Base-by-base conservation (phyloP, 2,888 invertebrate species). In the Catocala sponsa region DNA sequence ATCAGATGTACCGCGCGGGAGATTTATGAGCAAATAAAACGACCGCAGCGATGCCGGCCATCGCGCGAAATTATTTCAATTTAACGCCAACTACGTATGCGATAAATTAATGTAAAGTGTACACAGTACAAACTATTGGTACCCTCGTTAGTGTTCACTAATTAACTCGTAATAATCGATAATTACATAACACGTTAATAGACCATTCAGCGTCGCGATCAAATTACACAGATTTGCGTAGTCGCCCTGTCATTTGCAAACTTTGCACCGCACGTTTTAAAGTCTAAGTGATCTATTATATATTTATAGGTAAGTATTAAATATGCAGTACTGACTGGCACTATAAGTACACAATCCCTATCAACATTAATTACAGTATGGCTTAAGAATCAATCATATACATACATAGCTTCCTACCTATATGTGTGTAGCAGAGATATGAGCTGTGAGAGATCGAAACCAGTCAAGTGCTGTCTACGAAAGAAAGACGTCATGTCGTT, bases 11-110 rank as follows among this genome's bases (percentile, higher is more conserved):
- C 88, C 86, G 68, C 81, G 74, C 72, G 65, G 66, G 85, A 89
- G 88, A 90, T 90, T 90, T 89, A 90, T 89, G 86, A 74, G 80
- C 88, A 85, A 89, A 91, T 89, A 90, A 91, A 91, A 85, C 82
- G 83, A 86, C 89, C 89, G 73, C 88, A 87, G 73, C 75, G 75
- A 78, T 82, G 79, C 81, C 82, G 79, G 74, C 84, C 83, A 84
- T 85, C 81, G 82, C 83, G 74, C 81, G 81, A 85, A 90, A 89
- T 90, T 86, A 90, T 91, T 91, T 91, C 89, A 91, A 91, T 91
- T 91, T 90, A 87, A 88, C 87, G 87, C 89, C 81, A 83, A 81
- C 83, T 83, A 80, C 80, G 78, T 79, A 67, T 69, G 64, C 77
- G 67, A 83, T 85, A 85, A 86, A 89, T 89, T 87, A 84, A 86